phyloP scores from a whole-genome alignment of 2,797 vertebrate genomes.

The Amazonetta brasiliensis region DNA sequence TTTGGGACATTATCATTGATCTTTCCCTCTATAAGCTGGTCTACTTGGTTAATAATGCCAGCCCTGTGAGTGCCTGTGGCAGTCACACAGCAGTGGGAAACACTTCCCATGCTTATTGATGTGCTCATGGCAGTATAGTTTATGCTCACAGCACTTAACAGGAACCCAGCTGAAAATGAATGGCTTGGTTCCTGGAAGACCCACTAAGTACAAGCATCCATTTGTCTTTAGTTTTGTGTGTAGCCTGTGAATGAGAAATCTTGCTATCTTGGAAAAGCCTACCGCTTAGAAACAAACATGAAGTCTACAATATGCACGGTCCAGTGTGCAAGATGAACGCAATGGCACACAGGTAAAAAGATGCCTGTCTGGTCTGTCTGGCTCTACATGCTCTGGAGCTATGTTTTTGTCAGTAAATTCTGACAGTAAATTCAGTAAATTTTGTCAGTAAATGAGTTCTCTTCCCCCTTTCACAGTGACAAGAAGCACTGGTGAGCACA shows the following conservation, averaged over 20 bases:
- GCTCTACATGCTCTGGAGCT: background rate
- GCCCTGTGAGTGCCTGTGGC: fast-evolving
- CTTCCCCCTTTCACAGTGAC: background rate
- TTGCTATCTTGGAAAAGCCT: background rate
- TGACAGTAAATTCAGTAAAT: no score
- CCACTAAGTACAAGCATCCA: background rate
- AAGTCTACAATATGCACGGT: fast-evolving
- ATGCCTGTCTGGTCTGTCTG: background rate
- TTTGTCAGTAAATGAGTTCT: background rate
- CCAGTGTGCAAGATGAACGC: background rate
- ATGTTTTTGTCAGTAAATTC: background rate
- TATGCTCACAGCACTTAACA: background rate
- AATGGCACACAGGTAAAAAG: background rate
- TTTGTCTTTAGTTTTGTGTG: background rate
- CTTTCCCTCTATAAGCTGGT: background rate
- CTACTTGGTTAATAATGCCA: background rate
- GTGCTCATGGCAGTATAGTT: background rate
- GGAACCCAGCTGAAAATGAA: background rate
- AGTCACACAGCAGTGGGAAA: background rate
- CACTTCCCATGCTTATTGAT: background rate
- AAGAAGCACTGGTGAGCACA: fast-evolving
- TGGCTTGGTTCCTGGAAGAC: background rate
- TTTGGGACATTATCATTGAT: background rate
- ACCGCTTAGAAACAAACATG: background rate
- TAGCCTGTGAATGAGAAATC: background rate